Evolutionary conservation across 2,888 invertebrate species (phyloP).

Genomic region (Gastrophysa polygoni): DNA sequence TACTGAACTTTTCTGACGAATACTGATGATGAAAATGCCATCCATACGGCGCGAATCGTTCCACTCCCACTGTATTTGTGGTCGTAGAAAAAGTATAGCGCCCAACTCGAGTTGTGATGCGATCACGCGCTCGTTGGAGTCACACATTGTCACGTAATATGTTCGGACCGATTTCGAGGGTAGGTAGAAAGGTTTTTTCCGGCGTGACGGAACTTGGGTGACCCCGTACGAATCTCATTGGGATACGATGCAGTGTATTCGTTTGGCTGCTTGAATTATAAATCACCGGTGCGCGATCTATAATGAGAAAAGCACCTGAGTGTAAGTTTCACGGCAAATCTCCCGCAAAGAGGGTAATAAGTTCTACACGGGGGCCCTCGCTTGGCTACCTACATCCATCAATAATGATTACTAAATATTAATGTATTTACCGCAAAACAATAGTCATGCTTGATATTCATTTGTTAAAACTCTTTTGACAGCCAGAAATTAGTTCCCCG

Average conservation of each 20-base stretch:
- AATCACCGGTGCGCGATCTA: conserved; percentile 46
- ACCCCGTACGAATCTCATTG: too few relatives aligned
- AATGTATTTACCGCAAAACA: conserved; percentile 46
- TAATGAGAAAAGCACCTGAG: conserved; percentile 49
- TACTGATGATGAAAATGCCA: too few relatives aligned
- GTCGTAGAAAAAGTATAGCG: too few relatives aligned
- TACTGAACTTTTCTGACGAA: too few relatives aligned
- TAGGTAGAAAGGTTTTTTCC: conserved; percentile 20
- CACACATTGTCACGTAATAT: too few relatives aligned
- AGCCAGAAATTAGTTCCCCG: conserved; percentile 34
- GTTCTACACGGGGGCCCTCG: conserved; percentile 53
- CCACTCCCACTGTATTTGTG: too few relatives aligned
- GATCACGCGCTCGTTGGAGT: too few relatives aligned
- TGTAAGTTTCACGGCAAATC: conserved; percentile 52
- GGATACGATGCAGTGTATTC: conserved; percentile 34
- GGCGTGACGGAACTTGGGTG: too few relatives aligned
- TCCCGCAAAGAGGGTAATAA: conserved; percentile 56
- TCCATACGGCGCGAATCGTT: too few relatives aligned
- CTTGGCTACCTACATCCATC: conserved; percentile 55
- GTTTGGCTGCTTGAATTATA: conserved; percentile 37
- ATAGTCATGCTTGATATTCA: conserved; percentile 47
- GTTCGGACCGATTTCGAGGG: not conserved
- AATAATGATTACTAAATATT: conserved; percentile 55
- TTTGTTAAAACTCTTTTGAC: conserved; percentile 40
- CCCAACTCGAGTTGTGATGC: too few relatives aligned